Percentiles rank a stretch among this genome's conserved stretches.
Conservation (phyloP, 2,888 invertebrate species). For the Smittia sp. region DNA sequence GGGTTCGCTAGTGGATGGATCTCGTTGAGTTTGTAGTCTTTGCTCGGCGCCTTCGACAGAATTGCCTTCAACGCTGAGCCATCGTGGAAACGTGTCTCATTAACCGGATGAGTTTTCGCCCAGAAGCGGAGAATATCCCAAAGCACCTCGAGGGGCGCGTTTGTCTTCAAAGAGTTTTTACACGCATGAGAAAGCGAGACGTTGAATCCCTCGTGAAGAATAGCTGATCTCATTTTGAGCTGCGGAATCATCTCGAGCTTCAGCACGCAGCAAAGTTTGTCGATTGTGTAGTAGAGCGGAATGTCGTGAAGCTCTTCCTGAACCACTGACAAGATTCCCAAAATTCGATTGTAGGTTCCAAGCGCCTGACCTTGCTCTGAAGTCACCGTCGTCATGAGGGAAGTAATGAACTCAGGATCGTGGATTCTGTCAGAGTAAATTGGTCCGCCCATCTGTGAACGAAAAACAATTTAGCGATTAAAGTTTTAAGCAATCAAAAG, state of each 20-base stretch:
- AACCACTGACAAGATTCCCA: conserved; percentile 77
- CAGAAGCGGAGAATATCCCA: conserved; percentile 92
- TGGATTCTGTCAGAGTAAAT: conserved; percentile 91
- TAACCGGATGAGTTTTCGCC: conserved; percentile 68
- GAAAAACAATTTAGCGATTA: conserved; percentile 32
- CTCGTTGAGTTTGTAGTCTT: conserved; percentile 54
- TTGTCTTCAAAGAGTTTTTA: conserved; percentile 86
- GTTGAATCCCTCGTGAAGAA: conserved; percentile 83
- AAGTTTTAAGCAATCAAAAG: no score
- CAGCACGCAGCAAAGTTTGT: conserved; percentile 70
- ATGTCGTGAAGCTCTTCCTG: conserved; percentile 77
- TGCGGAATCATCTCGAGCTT: conserved; percentile 71
- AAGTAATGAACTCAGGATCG: conserved; percentile 69
- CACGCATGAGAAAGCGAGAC: conserved; percentile 91
- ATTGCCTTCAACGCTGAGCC: conserved; percentile 54
- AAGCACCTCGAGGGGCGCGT: conserved; percentile 78
- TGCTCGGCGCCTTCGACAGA: conserved; percentile 56
- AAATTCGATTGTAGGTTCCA: conserved; percentile 70
- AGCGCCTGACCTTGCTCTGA: conserved; percentile 54
- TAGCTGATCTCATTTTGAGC: conserved; percentile 73
- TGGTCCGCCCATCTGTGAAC: conserved; percentile 78
- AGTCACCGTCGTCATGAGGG: conserved; percentile 59
- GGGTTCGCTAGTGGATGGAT: conserved; percentile 72
- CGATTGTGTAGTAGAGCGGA: conserved; percentile 84
- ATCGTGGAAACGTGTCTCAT: conserved; percentile 58